Evolutionary conservation across 1,140 invertebrate species (phyloP).

Genomic region (Meloidogyne exigua): DNA sequence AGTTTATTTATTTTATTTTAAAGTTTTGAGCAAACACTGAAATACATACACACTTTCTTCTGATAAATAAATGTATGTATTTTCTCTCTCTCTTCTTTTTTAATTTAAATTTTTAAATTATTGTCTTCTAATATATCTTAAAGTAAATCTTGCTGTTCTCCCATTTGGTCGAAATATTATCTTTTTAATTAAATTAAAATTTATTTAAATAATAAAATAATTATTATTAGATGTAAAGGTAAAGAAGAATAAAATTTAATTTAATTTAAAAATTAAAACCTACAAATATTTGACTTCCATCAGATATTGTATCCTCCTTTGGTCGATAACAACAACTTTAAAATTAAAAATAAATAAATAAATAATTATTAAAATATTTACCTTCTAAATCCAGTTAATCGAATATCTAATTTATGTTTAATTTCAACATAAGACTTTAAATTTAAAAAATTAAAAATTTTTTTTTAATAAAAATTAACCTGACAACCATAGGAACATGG

Average conservation of each 20-base stretch:
- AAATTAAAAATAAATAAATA: background rate
- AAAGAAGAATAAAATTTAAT: background rate
- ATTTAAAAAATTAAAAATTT: background rate
- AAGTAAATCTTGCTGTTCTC: slow-evolving; percentile 60
- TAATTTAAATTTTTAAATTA: too few species aligned
- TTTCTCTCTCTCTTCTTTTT: too few species aligned
- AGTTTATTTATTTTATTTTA: too few species aligned
- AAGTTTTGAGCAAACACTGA: too few species aligned
- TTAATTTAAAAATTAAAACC: background rate
- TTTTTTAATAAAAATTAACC: background rate
- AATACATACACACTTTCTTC: too few species aligned
- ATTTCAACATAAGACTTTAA: slow-evolving; percentile 60
- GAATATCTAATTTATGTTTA: slow-evolving; percentile 59
- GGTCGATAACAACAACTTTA: slow-evolving; percentile 63
- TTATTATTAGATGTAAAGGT: too few species aligned
- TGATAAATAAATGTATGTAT: too few species aligned
- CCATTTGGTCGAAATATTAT: slow-evolving; percentile 62
- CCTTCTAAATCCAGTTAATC: slow-evolving; percentile 62
- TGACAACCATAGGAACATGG: slow-evolving; percentile 62
- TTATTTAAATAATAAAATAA: too few species aligned
- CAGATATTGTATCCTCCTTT: slow-evolving; percentile 62
- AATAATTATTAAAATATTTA: slow-evolving; percentile 16
- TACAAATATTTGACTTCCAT: slow-evolving; percentile 61
- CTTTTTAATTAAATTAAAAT: too few species aligned
- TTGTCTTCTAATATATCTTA: slow-evolving; percentile 38